Percentiles rank a stretch among this genome's conserved stretches.
Conservation (phyloP, 2,113 vertebrate species). For the Alosa alosa region DNA sequence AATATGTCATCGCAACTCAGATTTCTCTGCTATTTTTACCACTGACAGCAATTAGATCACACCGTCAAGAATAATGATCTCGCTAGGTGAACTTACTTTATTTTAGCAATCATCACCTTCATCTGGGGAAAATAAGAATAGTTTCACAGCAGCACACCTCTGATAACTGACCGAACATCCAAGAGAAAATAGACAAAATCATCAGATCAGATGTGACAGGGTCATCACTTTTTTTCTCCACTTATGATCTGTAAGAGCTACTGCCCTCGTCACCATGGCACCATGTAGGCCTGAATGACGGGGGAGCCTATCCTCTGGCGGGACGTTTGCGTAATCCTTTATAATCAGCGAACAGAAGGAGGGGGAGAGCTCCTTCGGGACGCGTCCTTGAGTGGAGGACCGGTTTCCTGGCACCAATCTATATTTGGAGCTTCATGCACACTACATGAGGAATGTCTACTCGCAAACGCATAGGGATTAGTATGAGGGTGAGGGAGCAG, state of each 20-base stretch:
- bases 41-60: not conserved
- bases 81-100: not conserved
- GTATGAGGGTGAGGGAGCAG: not conserved
- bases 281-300: not conserved
- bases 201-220: not conserved
- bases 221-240: not conserved
- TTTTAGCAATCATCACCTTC: not conserved
- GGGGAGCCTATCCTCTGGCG: not conserved
- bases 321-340: slow-evolving; percentile 3
- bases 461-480: not conserved
- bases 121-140: not conserved
- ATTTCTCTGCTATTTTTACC: not conserved
- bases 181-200: not conserved
- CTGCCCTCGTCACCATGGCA: not conserved
- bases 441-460: not conserved
- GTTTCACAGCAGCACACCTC: not conserved
- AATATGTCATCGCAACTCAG: not conserved
- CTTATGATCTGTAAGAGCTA: not conserved
- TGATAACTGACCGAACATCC: not conserved
- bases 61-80: not conserved
- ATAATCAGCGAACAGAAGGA: not conserved
- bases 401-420: not conserved
- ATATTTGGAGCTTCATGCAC: not conserved
- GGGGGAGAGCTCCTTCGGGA: not conserved
- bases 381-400: slow-evolving; percentile 12